Evolutionary conservation across 2,888 invertebrate species (phyloP).

Genomic region (Zygogramma bicolorata): DNA sequence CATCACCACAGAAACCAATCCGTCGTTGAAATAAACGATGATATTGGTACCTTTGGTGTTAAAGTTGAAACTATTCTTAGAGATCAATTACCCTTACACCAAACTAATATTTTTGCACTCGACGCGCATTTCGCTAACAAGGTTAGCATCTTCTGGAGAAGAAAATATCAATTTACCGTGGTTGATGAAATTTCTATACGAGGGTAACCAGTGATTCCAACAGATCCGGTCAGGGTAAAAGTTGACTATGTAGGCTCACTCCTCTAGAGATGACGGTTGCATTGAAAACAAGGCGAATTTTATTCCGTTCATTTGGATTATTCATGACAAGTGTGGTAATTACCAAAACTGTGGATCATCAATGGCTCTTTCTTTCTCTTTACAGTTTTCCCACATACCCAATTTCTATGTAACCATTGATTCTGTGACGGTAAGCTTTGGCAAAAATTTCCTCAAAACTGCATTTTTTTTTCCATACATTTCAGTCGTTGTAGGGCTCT

Average conservation of each 20-base stretch:
- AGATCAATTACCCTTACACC: too few relatives aligned
- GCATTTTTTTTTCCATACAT: conserved; percentile 8
- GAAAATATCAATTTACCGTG: too few relatives aligned
- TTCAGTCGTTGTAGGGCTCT: neutral
- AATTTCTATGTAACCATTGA: neutral
- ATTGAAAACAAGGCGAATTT: conserved; percentile 7
- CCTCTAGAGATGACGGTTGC: neutral
- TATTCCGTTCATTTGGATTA: neutral
- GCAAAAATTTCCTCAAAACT: neutral
- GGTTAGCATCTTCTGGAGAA: too few relatives aligned
- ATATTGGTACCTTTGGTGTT: too few relatives aligned
- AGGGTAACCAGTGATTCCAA: too few relatives aligned
- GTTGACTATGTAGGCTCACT: neutral
- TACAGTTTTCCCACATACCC: neutral
- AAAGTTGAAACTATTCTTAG: too few relatives aligned
- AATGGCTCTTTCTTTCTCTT: neutral
- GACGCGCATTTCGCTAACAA: too few relatives aligned
- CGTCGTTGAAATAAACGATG: too few relatives aligned
- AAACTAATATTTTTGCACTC: too few relatives aligned
- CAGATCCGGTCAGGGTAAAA: neutral
- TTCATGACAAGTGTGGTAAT: neutral
- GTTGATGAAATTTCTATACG: too few relatives aligned
- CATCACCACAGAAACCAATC: too few relatives aligned
- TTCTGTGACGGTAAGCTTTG: conserved; percentile 8
- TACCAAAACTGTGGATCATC: neutral